Evolutionary conservation across 2,888 invertebrate genomes (phyloP), one percentile per base, ranked within the genome.

Genomic region (Dicyrtomina minuta): DNA sequence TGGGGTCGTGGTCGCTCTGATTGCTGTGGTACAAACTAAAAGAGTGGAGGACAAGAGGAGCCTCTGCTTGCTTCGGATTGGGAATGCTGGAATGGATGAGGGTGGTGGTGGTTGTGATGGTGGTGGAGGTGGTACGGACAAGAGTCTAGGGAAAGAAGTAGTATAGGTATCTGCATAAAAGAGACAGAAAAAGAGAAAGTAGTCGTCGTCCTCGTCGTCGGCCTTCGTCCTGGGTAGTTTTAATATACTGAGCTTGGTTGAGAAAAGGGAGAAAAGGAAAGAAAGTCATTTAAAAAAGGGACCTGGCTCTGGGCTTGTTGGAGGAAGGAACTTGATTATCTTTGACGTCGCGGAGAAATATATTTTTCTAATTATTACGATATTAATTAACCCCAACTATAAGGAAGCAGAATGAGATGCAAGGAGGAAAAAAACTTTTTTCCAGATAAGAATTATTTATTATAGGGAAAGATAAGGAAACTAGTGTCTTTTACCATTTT

Each of bases 301-400:
- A 20, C 17, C 10, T 61, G 61, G 46, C 66, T 66, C 26, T 58
- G 61, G 43, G 51, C 64, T 56, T 41, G 43, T 27, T 49, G 39
- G 24, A 33, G 58, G 64, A 64, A 70, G 67, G 64, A 62, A 67
- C 67, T 51, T 67, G 67, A 67, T 67, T 67, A 74, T 72, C 74
- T 74, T 74, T 72, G 69, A 71, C 68, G 68, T 65, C 58, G 39
- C 60, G 68, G 59, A 71, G 74, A 72, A 72, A 74, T 72, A 74
- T 75, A 73, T 75, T 75, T 75, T 73, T 75, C 73, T 72, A 73
- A 75, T 67, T 67, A 67, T 75, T 74, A 70, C 66, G 61, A 72
- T 70, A 75, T 73, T 75, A 75, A 75, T 75, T 75, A 75, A 72
- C 70, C 72, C 70, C 44, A 49, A 67, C 71, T 66, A 68, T 59